Conservation (phyloP, 2,888 invertebrate species). For the Acronicta alni region DNA sequence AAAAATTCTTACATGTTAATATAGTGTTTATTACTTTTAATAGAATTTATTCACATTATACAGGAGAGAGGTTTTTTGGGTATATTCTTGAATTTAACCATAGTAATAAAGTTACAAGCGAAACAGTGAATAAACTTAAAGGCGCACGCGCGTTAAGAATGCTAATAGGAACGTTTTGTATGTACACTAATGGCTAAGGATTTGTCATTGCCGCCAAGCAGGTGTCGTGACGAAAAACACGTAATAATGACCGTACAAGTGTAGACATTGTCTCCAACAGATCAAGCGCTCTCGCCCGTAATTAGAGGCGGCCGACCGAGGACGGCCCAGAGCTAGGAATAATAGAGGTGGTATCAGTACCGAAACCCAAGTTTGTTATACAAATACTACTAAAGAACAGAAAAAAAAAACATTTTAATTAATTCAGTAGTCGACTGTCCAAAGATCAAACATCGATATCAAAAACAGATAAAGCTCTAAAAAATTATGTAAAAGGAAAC, state of each 20-base stretch:
- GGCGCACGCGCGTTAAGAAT: slow-evolving; percentile 58
- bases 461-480: slow-evolving; percentile 22
- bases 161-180: slow-evolving; percentile 66
- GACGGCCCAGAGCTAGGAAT: slow-evolving; percentile 56
- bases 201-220: slow-evolving; percentile 76
- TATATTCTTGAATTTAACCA: slow-evolving; percentile 16
- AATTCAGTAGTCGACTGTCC: slow-evolving; percentile 1
- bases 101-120: slow-evolving; percentile 29
- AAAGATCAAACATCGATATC: slow-evolving; percentile 39
- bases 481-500: slow-evolving; percentile 21
- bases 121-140: slow-evolving; percentile 44
- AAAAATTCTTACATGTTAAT: slow-evolving; percentile 18
- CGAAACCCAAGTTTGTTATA: not conserved
- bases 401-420: slow-evolving; percentile 11
- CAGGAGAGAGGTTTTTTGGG: slow-evolving; percentile 12
- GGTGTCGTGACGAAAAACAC: slow-evolving; percentile 77
- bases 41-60: slow-evolving; percentile 23
- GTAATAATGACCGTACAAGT: slow-evolving; percentile 75
- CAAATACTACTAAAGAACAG: not conserved
- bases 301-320: slow-evolving; percentile 73
- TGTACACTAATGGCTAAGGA: slow-evolving; percentile 66
- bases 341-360: slow-evolving; percentile 27
- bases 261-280: slow-evolving; percentile 75
- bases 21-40: slow-evolving; percentile 9
- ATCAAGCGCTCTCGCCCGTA: slow-evolving; percentile 72